phyloP scores from a whole-genome alignment of 1,140 invertebrate species.

The Drosophila hydei region DNA sequence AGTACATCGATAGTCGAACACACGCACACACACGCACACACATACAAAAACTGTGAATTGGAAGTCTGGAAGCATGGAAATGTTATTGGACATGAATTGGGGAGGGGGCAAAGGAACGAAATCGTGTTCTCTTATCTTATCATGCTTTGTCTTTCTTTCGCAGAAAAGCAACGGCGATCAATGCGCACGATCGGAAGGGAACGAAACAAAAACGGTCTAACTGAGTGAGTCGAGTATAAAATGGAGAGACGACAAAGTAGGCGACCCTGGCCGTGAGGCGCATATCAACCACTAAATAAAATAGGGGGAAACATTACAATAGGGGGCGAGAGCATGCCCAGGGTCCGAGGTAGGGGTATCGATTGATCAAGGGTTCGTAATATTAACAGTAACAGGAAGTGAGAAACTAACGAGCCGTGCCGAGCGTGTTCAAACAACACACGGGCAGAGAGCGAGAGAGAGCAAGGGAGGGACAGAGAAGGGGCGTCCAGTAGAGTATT shows the following conservation, averaged over 20 bases:
- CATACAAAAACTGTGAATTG: slow-evolving; percentile 11
- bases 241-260: slow-evolving; percentile 14
- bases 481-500: neutral
- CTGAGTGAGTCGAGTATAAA: neutral
- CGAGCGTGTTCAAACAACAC: slow-evolving; percentile 2
- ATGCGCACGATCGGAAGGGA: slow-evolving; percentile 10
- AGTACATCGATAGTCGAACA: slow-evolving; percentile 33
- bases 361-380: slow-evolving; percentile 26
- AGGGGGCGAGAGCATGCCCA: neutral
- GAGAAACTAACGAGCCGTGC: slow-evolving; percentile 35
- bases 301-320: slow-evolving; percentile 5
- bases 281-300: slow-evolving; percentile 40
- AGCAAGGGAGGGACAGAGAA: slow-evolving; percentile 1
- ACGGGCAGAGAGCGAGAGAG: neutral
- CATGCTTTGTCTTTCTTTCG: slow-evolving; percentile 37
- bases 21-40: slow-evolving; percentile 4
- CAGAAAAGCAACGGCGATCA: slow-evolving; percentile 16
- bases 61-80: neutral
- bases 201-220: no score
- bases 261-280: slow-evolving; percentile 21
- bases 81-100: no score
- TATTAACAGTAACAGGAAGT: slow-evolving; percentile 27
- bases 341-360: slow-evolving; percentile 1
- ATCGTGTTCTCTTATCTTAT: slow-evolving; percentile 48
- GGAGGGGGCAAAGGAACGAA: slow-evolving; percentile 4